Evolutionary conservation across 2,113 vertebrate species (phyloP), one percentile per base, ranked within the genome.

Genomic region (Mandrillus leucophaeus): DNA sequence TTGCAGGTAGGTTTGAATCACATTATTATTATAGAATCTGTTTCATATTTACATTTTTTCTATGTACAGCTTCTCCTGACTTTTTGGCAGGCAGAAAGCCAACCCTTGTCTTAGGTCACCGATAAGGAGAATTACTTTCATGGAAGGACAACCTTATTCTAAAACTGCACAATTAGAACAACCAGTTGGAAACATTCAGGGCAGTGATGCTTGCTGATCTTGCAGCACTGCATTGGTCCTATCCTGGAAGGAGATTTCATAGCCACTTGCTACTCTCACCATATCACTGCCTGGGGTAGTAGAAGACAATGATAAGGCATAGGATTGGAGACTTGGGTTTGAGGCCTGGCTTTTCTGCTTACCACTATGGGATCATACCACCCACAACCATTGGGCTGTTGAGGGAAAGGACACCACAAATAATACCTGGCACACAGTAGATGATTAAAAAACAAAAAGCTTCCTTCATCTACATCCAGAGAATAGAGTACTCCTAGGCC

Each of bases 1-100:
- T 50, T 99, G 95, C 99, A 99, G 98, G 99, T 99, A 97, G 68
- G 98, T 90, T 70, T 92, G 17, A 0, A 0, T 93, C 45, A 85
- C 50, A 73, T 75, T 64, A 8, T 88, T 52, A 84, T 84, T 35
- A 68, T 4, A 70, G n/a, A 90, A 81, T 89, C 79, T 72, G 13
- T 55, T 86, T 95, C 13, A 73, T 55, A 80, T 2, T 40, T 78
- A 52, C 61, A 32, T 88, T 83, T 80, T 86, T 96, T 38, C 52
- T 32, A 0, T 85, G 88, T 88, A 0, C 0, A 11, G 11, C 8
- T 3, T 32, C 32, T 86, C 8, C 79, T 82, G 17, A 7, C 27
- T 70, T 48, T 83, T 43, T 4, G 32, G 11, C 22, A 73, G 13
- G 57, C 57, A 27, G 96, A 40, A 95, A 93, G 32, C 5, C 48